phyloP scores from a whole-genome alignment of 2,113 vertebrate genomes.

The Penelope pileata region DNA sequence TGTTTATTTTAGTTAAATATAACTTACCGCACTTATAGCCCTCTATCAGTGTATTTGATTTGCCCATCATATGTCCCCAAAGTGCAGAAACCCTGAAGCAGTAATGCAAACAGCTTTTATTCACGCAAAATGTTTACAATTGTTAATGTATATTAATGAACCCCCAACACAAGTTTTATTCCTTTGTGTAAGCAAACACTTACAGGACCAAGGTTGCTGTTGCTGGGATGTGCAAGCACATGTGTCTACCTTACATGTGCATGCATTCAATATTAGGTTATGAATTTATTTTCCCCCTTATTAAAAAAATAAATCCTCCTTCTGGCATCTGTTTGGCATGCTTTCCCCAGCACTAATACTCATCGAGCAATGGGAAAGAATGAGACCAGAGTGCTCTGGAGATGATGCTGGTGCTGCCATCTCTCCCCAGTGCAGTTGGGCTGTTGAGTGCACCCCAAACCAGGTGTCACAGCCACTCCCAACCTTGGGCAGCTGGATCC shows the following conservation, averaged over 20 bases:
- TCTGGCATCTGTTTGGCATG: neutral
- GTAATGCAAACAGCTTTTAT: constrained; percentile 56
- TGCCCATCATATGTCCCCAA: constrained; percentile 40
- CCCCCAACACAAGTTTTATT: constrained; percentile 27
- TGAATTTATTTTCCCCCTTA: neutral
- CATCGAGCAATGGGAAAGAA: neutral
- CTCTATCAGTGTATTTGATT: constrained; percentile 55
- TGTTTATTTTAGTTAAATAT: constrained; percentile 84
- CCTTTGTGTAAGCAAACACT: neutral
- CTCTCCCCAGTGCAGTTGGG: neutral
- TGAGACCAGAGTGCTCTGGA: neutral
- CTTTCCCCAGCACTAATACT: neutral
- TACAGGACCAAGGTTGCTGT: neutral
- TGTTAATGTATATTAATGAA: constrained; percentile 55
- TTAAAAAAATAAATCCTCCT: neutral
- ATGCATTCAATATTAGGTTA: neutral
- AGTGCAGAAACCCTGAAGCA: constrained; percentile 17
- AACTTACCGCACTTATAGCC: constrained; percentile 64
- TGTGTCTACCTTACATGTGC: neutral
- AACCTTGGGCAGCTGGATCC: neutral
- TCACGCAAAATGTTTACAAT: constrained; percentile 28
- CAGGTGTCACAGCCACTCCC: neutral
- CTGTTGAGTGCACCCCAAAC: neutral
- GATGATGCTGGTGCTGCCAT: neutral
- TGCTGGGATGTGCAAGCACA: neutral